A percentile compares a stretch with the other conserved stretches of the same genome.
Evolutionary conservation across 30 jellyfish, hydroid and myxozoan genomes (phyloP).

Genomic region (Aurelia sp.): DNA sequence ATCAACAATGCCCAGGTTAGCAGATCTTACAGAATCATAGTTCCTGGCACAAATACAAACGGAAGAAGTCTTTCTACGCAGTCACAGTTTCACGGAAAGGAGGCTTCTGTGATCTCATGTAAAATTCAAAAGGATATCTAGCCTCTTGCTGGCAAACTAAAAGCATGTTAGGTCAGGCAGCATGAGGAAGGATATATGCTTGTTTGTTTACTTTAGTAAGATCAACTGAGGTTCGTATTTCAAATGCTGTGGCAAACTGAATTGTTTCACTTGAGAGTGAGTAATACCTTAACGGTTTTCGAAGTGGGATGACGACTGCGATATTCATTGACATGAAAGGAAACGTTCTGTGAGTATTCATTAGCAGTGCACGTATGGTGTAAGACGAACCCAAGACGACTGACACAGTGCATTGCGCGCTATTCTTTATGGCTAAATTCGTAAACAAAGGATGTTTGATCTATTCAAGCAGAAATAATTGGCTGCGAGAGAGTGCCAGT

Average conservation of each 20-base stretch:
- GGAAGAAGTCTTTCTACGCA: constrained; percentile 16
- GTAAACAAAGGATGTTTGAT: no score
- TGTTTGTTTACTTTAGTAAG: constrained; percentile 51
- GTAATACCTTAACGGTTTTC: constrained; percentile 39
- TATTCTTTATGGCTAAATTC: no score
- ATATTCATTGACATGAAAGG: not conserved
- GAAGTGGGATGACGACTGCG: constrained; percentile 28
- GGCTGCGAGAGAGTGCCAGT: no score
- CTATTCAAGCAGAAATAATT: no score
- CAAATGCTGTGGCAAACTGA: constrained; percentile 26
- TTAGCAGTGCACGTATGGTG: not conserved
- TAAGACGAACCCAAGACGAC: no score
- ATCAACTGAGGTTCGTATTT: constrained; percentile 56
- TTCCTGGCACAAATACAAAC: not conserved
- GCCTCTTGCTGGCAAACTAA: constrained; percentile 49
- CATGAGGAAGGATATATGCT: constrained; percentile 59
- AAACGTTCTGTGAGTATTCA: constrained; percentile 6
- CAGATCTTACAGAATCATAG: no score
- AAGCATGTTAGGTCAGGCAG: constrained; percentile 29
- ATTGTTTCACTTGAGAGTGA: constrained; percentile 31
- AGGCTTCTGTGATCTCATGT: constrained; percentile 19
- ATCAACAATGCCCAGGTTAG: no score
- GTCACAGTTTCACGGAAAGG: constrained; percentile 34
- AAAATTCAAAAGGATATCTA: constrained; percentile 13
- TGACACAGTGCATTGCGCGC: constrained; percentile 21